Evolutionary conservation across 2,113 vertebrate species (phyloP).

Genomic region (Anguilla rostrata): DNA sequence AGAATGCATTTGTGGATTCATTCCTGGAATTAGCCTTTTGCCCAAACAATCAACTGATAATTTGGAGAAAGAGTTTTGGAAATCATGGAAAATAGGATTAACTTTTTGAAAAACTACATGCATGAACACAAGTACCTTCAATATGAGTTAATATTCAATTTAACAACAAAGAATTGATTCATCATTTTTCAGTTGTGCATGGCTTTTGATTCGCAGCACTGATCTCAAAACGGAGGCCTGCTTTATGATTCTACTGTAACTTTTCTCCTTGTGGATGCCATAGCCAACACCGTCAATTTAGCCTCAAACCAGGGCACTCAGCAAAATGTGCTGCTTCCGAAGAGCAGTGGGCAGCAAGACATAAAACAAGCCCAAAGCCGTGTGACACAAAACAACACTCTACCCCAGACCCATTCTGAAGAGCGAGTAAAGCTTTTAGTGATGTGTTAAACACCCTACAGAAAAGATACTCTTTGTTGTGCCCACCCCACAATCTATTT

Average conservation of each 20-base stretch:
- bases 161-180: too few species aligned
- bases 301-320: neutral
- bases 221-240: constrained; percentile 68
- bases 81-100: too few species aligned
- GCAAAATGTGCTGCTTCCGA: neutral
- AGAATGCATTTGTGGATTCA: too few species aligned
- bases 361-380: constrained; percentile 64
- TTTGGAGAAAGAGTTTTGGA: too few species aligned
- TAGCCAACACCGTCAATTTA: neutral
- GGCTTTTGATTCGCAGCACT: constrained; percentile 53
- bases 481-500: neutral
- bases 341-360: constrained; percentile 56
- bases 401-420: constrained; percentile 52
- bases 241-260: constrained; percentile 62
- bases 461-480: constrained; percentile 27
- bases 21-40: too few species aligned
- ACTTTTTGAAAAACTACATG: too few species aligned
- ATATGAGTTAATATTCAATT: too few species aligned
- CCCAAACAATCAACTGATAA: too few species aligned
- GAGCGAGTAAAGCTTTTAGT: constrained; percentile 59
- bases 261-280: constrained; percentile 44
- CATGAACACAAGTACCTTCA: too few species aligned
- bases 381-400: constrained; percentile 64
- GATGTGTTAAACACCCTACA: constrained; percentile 68
- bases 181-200: too few species aligned